Conservation (phyloP, 2,888 invertebrate genomes). For the Glaucopsyche alexis region DNA sequence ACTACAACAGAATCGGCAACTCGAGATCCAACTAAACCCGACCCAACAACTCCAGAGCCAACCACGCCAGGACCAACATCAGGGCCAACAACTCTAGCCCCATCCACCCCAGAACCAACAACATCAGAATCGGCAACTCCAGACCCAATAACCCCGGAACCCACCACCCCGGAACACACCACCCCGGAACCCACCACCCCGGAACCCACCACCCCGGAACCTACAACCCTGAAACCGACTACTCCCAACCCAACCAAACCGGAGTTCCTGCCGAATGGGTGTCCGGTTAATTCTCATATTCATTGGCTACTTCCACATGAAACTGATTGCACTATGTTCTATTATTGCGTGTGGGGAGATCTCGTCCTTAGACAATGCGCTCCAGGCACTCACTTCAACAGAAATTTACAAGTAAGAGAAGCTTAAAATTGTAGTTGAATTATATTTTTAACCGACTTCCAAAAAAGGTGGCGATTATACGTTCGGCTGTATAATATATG, state of each 20-base stretch:
- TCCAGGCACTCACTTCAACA: conserved; percentile 54
- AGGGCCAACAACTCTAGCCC: neutral
- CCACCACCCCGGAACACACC: neutral
- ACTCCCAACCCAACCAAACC: conserved; percentile 23
- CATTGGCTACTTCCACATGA: conserved; percentile 62
- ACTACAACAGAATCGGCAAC: conserved; percentile 27
- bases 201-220: neutral
- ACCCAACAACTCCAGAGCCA: conserved; percentile 31
- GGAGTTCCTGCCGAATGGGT: conserved; percentile 41
- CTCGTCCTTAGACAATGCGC: conserved; percentile 50
- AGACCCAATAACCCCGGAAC: conserved; percentile 34
- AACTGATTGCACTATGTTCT: conserved; percentile 57
- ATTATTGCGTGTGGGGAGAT: conserved; percentile 62
- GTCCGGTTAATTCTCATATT: conserved; percentile 55
- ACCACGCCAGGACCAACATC: neutral
- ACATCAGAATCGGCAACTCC: conserved; percentile 28
- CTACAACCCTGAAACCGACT: neutral
- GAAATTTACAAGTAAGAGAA: conserved; percentile 54
- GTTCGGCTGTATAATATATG: too few species aligned
- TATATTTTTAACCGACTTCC: too few species aligned
- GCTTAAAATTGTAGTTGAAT: neutral
- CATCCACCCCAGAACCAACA: conserved; percentile 21
- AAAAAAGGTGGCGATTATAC: too few species aligned
- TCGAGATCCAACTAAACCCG: conserved; percentile 31
- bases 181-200: conserved; percentile 29